Evolutionary conservation across 2,888 invertebrate species (phyloP).

Genomic region (Cheilosia scutellata): DNA sequence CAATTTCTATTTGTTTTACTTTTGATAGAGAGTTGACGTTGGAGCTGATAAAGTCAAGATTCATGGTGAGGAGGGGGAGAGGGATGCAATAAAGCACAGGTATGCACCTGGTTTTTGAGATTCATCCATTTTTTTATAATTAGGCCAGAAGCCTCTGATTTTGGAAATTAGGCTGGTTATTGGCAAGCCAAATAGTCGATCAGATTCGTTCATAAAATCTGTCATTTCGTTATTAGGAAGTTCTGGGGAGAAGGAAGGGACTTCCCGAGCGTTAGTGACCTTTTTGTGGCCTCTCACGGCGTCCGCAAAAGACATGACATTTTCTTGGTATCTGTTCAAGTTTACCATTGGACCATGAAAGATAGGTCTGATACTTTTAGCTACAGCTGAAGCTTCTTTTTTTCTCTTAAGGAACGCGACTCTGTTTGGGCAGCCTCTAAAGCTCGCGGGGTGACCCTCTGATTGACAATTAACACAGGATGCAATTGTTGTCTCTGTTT

Average conservation of each 20-base stretch:
- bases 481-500: not conserved
- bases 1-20: too few relatives aligned
- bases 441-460: conserved; percentile 2
- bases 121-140: not conserved
- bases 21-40: too few relatives aligned
- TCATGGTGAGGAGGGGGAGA: too few relatives aligned
- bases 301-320: not conserved
- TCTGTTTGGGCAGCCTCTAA: conserved; percentile 1
- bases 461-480: not conserved
- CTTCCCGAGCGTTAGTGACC: not conserved
- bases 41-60: too few relatives aligned
- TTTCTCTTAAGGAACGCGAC: not conserved
- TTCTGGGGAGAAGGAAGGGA: not conserved
- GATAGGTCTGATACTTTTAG: not conserved
- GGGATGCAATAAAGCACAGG: too few relatives aligned
- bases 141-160: not conserved
- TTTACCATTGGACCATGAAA: not conserved
- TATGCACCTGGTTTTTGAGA: not conserved
- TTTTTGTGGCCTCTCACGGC: not conserved
- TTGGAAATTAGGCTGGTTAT: not conserved
- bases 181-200: not conserved
- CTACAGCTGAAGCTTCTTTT: too few relatives aligned
- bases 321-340: not conserved
- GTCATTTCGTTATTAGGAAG: not conserved
- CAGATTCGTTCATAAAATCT: conserved; percentile 8